These are phyloP conservation scores for Dromius quadrimaculatus DNA, from an alignment of 2,888 invertebrate species.

Conservation along the genomic window DNA sequence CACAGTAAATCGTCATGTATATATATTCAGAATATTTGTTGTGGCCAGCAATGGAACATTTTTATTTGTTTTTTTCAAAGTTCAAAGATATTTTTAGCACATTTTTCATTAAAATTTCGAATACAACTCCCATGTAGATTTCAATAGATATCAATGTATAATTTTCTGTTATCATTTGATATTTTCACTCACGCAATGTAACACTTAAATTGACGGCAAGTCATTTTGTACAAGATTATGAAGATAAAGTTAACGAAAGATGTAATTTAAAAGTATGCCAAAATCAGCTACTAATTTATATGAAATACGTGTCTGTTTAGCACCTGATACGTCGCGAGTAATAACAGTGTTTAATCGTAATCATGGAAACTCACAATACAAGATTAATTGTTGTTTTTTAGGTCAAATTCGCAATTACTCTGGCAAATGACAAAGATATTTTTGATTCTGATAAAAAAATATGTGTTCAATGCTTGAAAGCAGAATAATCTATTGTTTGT, in stretches of 20 bases:
- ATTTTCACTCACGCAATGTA: conserved; percentile 26
- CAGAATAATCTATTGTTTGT: too few species aligned
- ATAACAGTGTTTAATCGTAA: conserved; percentile 11
- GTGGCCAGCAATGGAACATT: conserved; percentile 13
- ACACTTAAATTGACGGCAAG: conserved; percentile 32
- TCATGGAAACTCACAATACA: conserved; percentile 1
- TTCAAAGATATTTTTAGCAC: neutral
- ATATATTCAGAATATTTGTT: conserved; percentile 36
- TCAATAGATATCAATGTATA: conserved; percentile 11
- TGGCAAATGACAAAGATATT: neutral
- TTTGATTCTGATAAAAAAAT: too few species aligned
- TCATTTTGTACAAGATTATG: conserved; percentile 26
- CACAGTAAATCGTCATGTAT: conserved; percentile 35
- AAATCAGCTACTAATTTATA: conserved; percentile 19
- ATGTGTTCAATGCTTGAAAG: too few species aligned
- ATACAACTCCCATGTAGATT: neutral
- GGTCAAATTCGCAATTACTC: conserved; percentile 4
- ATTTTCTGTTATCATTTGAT: neutral
- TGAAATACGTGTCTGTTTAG: conserved; percentile 24
- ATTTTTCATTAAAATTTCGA: conserved; percentile 6
- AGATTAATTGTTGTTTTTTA: conserved; percentile 9
- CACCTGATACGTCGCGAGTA: conserved; percentile 16
- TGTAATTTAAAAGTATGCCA: conserved; percentile 9
- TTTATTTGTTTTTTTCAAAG: conserved; percentile 2
- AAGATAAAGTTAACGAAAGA: conserved; percentile 5